Conservation (phyloP, 2,888 invertebrate species). For the Endomychus coccineus region DNA sequence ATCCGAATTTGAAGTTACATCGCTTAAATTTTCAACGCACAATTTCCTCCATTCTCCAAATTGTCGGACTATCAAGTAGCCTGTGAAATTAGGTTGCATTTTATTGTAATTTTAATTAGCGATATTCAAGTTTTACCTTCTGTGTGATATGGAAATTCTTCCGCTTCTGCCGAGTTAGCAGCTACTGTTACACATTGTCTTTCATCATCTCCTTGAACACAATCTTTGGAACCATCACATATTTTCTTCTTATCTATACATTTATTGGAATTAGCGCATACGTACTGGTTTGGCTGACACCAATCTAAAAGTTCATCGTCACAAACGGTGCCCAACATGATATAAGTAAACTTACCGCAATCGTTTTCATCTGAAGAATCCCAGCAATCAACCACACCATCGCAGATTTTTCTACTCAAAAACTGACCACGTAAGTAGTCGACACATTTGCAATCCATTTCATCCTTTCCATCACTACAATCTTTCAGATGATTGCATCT, state of each 20-base stretch:
- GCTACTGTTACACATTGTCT: slow-evolving; percentile 64
- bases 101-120: not conserved
- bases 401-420: slow-evolving; percentile 66
- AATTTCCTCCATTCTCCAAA: slow-evolving; percentile 72
- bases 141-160: slow-evolving; percentile 54
- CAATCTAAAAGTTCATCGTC: slow-evolving; percentile 50
- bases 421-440: slow-evolving; percentile 65
- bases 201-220: slow-evolving; percentile 69
- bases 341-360: slow-evolving; percentile 53
- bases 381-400: slow-evolving; percentile 72
- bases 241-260: slow-evolving; percentile 60
- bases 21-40: slow-evolving; percentile 62
- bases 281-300: slow-evolving; percentile 64
- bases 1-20: slow-evolving; percentile 51
- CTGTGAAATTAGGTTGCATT: slow-evolving; percentile 35
- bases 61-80: slow-evolving; percentile 66
- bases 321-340: not conserved
- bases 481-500: slow-evolving; percentile 66
- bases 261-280: slow-evolving; percentile 63
- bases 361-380: slow-evolving; percentile 71
- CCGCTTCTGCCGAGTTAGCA: slow-evolving; percentile 49
- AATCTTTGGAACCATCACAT: slow-evolving; percentile 65
- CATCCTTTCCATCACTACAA: slow-evolving; percentile 64
- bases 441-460: slow-evolving; percentile 65
- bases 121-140: slow-evolving; percentile 44